These are phyloP conservation scores for Dendrophyllia cribrosa DNA, from an alignment of 64 coral and sea anemone species.

Conservation along the genomic window DNA sequence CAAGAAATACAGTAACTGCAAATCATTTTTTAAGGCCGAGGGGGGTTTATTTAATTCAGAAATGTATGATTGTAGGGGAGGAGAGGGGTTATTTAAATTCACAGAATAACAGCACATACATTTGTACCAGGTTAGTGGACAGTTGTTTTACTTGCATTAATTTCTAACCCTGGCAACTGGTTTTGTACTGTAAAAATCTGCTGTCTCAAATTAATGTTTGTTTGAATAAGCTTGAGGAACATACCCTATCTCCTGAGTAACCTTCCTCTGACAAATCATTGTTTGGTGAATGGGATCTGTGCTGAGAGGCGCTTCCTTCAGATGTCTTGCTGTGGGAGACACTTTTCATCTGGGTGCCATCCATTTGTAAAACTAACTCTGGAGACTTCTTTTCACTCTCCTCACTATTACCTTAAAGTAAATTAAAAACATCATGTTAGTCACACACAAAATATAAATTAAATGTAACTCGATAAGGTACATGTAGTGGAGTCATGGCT, in stretches of 20 bases:
- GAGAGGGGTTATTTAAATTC: too few species aligned
- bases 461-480: too few species aligned
- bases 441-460: too few species aligned
- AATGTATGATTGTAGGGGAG: too few species aligned
- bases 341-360: not conserved
- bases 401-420: not conserved
- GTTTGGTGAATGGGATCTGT: slow-evolving; percentile 18
- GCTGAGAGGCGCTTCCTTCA: slow-evolving; percentile 4
- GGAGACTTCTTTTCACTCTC: not conserved
- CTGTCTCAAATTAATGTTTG: not conserved
- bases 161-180: not conserved
- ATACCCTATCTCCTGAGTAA: slow-evolving; percentile 20
- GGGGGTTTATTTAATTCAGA: too few species aligned
- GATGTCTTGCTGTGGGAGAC: slow-evolving; percentile 2
- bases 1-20: too few species aligned
- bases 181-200: not conserved
- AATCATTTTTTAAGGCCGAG: too few species aligned
- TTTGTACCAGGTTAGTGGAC: too few species aligned
- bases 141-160: too few species aligned
- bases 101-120: too few species aligned
- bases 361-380: not conserved
- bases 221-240: not conserved
- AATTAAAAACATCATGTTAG: too few species aligned
- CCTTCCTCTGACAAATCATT: slow-evolving; percentile 27
- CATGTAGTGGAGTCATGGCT: too few species aligned